Percentiles rank a stretch among this genome's conserved stretches.
Conservation (phyloP, 1,140 invertebrate species). For the Dinoponera quadriceps region DNA sequence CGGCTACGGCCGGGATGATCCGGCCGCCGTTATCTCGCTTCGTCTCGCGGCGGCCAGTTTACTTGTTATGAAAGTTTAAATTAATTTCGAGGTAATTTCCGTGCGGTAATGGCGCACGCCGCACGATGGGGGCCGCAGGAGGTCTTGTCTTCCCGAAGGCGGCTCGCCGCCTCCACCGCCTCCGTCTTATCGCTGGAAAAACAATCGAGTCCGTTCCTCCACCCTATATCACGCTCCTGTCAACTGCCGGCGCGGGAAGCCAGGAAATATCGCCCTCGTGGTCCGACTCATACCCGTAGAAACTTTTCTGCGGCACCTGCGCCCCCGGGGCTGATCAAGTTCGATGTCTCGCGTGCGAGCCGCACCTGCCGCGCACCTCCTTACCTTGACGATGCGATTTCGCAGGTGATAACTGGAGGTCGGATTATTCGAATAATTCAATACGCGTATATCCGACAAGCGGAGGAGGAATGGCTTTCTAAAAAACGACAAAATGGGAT, state of each 20-base stretch:
- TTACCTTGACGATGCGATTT: conserved; percentile 34
- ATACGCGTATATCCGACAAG: not conserved
- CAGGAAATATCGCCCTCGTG: conserved; percentile 64
- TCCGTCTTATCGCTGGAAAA: conserved; percentile 68
- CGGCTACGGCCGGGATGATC: conserved; percentile 45
- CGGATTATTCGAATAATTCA: conserved; percentile 38
- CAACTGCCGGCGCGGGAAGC: conserved; percentile 64
- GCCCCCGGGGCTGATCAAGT: conserved; percentile 48
- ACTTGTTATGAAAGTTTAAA: conserved; percentile 73
- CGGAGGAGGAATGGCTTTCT: too few relatives aligned
- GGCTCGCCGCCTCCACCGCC: not conserved
- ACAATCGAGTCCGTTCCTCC: conserved; percentile 65
- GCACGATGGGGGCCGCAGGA: conserved; percentile 12
- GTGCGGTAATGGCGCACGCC: conserved; percentile 62
- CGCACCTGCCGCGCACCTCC: conserved; percentile 52
- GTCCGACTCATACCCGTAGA: conserved; percentile 53
- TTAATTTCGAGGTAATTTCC: conserved; percentile 76
- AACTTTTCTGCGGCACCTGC: conserved; percentile 62
- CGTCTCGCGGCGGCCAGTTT: conserved; percentile 62
- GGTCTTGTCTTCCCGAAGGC: conserved; percentile 40
- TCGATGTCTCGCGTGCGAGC: conserved; percentile 42
- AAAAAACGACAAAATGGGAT: not conserved
- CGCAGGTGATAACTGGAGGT: conserved; percentile 24
- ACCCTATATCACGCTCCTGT: conserved; percentile 64
- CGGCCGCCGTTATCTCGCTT: conserved; percentile 44